phyloP scores from a whole-genome alignment of 2,113 vertebrate species.

The Lanius ludovicianus region DNA sequence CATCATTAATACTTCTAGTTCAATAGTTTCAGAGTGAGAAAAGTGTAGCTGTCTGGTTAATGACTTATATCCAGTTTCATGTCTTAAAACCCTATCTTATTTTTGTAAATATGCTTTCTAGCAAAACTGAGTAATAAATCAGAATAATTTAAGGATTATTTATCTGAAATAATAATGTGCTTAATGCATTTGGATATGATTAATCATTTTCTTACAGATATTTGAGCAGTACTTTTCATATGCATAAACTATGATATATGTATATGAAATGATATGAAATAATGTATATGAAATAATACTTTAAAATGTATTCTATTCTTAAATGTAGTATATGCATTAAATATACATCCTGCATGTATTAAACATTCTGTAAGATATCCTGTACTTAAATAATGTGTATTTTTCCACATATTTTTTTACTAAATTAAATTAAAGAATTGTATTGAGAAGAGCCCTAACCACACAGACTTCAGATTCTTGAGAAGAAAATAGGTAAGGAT shows the following conservation, averaged over 20 bases:
- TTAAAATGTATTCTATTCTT: neutral
- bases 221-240: neutral
- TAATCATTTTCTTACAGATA: neutral
- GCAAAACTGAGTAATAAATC: neutral
- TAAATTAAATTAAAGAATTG: neutral
- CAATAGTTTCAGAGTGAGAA: neutral
- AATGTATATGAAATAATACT: neutral
- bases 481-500: neutral
- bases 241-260: neutral
- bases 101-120: neutral
- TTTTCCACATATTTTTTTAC: neutral
- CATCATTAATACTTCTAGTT: neutral
- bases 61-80: neutral
- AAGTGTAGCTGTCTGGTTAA: neutral
- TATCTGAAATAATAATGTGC: neutral
- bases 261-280: neutral
- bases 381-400: neutral
- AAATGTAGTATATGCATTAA: neutral
- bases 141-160: neutral
- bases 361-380: neutral
- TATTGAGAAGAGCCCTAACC: neutral
- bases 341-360: neutral
- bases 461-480: neutral
- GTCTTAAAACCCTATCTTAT: neutral
- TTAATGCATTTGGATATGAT: neutral